A percentile compares a stretch with the other conserved stretches of the same genome.
These are phyloP conservation scores for Rhynchonycteris naso DNA, from an alignment of 2,797 vertebrate genomes.

Conservation along the genomic window DNA sequence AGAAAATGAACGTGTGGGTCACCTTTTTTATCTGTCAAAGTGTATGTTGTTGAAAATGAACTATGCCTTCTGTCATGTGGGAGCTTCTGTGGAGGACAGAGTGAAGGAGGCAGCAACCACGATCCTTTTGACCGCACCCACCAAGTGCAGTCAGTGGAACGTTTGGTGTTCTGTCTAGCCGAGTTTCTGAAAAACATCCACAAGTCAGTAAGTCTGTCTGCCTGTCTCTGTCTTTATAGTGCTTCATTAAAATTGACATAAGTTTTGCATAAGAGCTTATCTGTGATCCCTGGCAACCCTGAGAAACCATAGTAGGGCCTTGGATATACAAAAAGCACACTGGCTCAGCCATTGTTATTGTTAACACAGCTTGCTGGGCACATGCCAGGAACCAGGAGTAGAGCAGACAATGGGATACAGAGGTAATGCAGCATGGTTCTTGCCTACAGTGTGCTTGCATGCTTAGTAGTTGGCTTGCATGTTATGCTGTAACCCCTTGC, in stretches of 20 bases:
- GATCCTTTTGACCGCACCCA: not conserved
- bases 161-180: not conserved
- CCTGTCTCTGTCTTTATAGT: not conserved
- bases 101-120: not conserved
- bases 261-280: not conserved
- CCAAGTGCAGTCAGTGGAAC: not conserved
- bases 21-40: constrained; percentile 81
- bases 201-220: not conserved
- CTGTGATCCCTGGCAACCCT: not conserved
- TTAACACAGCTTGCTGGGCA: not conserved
- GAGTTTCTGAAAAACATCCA: not conserved
- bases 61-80: not conserved
- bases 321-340: not conserved
- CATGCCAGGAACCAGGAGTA: not conserved
- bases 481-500: not conserved
- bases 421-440: not conserved
- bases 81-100: not conserved
- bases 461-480: not conserved
- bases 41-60: constrained; percentile 56
- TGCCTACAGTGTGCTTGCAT: rapidly evolving
- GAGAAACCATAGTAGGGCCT: not conserved
- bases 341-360: not conserved
- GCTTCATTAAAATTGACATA: not conserved
- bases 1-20: constrained; percentile 90
- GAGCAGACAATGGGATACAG: not conserved